Evolutionary conservation across 2,797 vertebrate genomes (phyloP), one percentile per base, ranked within the genome.

Genomic region (Brachyrhaphis roseni): DNA sequence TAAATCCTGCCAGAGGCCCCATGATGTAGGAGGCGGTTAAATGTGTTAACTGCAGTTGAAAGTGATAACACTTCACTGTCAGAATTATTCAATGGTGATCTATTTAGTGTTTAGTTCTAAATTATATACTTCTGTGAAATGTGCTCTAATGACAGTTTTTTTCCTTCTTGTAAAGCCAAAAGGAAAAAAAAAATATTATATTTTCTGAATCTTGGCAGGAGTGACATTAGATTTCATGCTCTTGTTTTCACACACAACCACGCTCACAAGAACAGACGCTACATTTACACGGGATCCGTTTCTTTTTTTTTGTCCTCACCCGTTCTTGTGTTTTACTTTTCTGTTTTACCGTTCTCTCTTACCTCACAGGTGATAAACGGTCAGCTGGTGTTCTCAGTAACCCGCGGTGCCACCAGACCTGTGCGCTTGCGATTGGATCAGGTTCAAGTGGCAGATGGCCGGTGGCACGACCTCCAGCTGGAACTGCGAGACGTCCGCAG

Each of bases 381-480:
- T 77, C 95, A 98, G 89, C 95, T 99, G 76, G 97, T 98, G 78
- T 97, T 99, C 93, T 95, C 95, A 0, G 96, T 99, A 88, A 96
- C 95, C 78, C 95, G 96, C 2, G 96, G 96, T 5, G 95, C 96
- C 0, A 95, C 96, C 53, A 96, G 92, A 77, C 95, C 95, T 8
- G 96, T 97, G 84, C 96, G 95, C 73, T 94, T 99, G 81, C 94
- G 97, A 31, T 93, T 99, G 91, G 97, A 99, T 91, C 97, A 98
- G 91, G 96, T 97, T 90, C 95, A 88, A 76, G 96, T 99, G 92
- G 97, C 95, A 18, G 98, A 99, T 20, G 98, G 98, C 41, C 96
- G 78, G n/a, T 99, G 98, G 98, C 98, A 99, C 0, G 97, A 99
- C 92, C 94, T 99, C 55, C 98, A 97, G 90, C 94, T 99, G 88